Conservation (phyloP, 2,797 vertebrate genomes). For the Lithobates pipiens region DNA sequence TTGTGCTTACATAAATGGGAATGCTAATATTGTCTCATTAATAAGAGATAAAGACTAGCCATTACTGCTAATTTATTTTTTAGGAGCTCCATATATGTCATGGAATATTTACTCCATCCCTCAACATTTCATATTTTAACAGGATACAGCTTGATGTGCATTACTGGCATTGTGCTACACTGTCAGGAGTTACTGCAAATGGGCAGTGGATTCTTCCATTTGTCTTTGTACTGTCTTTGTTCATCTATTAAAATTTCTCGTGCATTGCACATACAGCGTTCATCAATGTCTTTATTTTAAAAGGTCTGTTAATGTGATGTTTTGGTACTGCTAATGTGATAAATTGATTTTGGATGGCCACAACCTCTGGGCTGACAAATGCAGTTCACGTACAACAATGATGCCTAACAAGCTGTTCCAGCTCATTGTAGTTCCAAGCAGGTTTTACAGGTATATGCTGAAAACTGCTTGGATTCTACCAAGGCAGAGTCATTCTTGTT, state of each 20-base stretch:
- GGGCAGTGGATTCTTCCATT: background rate
- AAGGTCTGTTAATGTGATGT: constrained; percentile 33
- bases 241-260: constrained; percentile 21
- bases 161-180: background rate
- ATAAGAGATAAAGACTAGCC: background rate
- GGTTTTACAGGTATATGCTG: constrained; percentile 19
- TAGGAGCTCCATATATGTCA: constrained; percentile 2
- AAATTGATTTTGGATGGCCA: constrained; percentile 6
- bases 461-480: background rate
- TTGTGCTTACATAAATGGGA: background rate
- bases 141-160: constrained; percentile 24
- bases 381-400: constrained; percentile 5
- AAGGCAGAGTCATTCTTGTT: background rate
- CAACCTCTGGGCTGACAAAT: background rate
- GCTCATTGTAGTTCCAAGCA: constrained; percentile 8
- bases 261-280: background rate
- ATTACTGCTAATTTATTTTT: constrained; percentile 27
- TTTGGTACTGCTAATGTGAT: constrained; percentile 30
- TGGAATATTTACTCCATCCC: constrained; percentile 4
- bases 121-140: constrained; percentile 2
- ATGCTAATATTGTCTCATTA: constrained; percentile 8
- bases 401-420: background rate
- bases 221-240: constrained; percentile 7
- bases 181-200: constrained; percentile 30
- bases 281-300: constrained; percentile 17